Evolutionary conservation across 2,113 vertebrate genomes (phyloP), one percentile per base, ranked within the genome.

Genomic region (Solea senegalensis): DNA sequence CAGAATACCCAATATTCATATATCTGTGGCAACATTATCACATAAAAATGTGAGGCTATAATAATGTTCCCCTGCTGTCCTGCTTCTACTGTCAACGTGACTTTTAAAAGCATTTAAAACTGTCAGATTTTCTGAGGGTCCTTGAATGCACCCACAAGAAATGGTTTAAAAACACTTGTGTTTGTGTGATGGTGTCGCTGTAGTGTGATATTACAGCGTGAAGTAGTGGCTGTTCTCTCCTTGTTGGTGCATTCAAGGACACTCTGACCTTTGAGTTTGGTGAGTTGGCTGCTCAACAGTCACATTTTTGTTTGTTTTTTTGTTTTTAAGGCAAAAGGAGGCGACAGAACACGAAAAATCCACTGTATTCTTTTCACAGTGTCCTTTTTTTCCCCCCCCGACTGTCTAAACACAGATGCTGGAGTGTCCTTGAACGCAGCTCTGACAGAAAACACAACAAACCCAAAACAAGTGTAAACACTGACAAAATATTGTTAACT

Each of bases 361-460:
- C 9, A 8, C 53, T 34, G 71, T 50, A 41, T 13, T 41, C 21
- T 54, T 55, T 56, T 48, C 10, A 43, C 70, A 54, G 54, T n/a
- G 7, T 51, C 2, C 8, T 8, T 41, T 52, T 63, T 49, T 12
- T 9, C 3, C 10, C 21, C 21, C 21, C 21, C 2, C 13, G n/a
- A 13, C 12, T 64, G 34, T 49, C 8, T 27, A 50, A 51, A 51
- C 51, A 40, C 43, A 65, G 48, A 44, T 68, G 53, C 56, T 9
- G 3, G 9, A 58, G 52, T 8, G 71, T 69, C 69, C 69, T 65
- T 82, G 69, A 82, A 77, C 15, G 55, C 65, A 53, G 13, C 73
- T 28, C n/a, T 28, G 40, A 41, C 15, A 59, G 50, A 62, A 50
- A 65, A 40, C 54, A 45, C 0, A 21, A 58, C 55, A 9, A 52